A percentile compares a stretch with the other conserved stretches of the same genome.
Conservation (phyloP, 2,888 invertebrate species). For the Pollenia labialis region DNA sequence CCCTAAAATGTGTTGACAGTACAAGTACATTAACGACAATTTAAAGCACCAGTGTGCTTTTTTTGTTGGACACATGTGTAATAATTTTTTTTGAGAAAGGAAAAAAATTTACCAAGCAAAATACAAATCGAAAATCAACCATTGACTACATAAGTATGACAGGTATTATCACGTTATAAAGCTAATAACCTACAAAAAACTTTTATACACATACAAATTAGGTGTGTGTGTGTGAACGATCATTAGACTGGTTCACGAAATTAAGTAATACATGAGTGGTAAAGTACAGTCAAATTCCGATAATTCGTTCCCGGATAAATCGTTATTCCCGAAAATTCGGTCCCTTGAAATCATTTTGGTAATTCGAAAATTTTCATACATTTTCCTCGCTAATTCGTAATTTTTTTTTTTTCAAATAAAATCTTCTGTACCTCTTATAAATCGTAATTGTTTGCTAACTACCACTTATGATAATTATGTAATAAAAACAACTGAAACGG, state of each 20-base stretch:
- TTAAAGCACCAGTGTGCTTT: background rate
- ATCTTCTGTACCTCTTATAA: no score
- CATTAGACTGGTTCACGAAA: background rate
- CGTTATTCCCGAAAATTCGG: no score
- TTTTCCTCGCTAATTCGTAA: no score
- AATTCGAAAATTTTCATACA: no score
- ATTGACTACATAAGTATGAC: constrained; percentile 61
- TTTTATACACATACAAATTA: background rate
- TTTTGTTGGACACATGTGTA: background rate
- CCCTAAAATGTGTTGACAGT: no score
- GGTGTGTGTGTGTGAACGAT: background rate
- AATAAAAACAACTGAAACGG: no score
- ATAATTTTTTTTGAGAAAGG: background rate
- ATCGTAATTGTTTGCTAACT: no score
- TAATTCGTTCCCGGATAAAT: no score
- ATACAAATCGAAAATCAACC: constrained; percentile 31
- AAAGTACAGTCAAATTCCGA: no score
- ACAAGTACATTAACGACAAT: background rate
- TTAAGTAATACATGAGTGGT: background rate
- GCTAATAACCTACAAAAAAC: constrained; percentile 50
- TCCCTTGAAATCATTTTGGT: no score
- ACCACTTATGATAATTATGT: no score
- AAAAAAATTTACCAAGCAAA: background rate
- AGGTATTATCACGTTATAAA: constrained; percentile 58
- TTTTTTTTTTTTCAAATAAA: no score